Conservation (phyloP, 2,888 invertebrate genomes). For the Smittia sp. region DNA sequence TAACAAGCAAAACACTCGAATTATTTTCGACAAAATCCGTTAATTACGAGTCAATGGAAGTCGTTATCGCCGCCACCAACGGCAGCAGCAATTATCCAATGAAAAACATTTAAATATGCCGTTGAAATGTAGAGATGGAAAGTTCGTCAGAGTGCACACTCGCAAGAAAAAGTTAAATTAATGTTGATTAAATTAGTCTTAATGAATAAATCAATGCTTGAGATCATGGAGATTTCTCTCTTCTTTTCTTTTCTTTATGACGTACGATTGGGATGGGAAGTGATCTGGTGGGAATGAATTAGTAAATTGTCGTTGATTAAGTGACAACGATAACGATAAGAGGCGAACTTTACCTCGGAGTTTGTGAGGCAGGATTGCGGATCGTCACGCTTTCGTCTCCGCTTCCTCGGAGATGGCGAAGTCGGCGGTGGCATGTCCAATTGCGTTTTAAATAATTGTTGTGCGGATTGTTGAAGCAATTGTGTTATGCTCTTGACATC, state of each 20-base stretch:
- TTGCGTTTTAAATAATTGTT: constrained; percentile 16
- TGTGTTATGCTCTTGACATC: constrained; percentile 16
- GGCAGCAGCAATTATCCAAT: neutral
- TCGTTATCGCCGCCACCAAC: neutral
- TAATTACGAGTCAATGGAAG: neutral
- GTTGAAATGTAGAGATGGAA: neutral
- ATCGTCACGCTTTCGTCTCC: constrained; percentile 63
- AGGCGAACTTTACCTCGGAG: constrained; percentile 50
- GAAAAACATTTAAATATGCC: neutral
- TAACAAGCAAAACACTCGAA: too few relatives aligned
- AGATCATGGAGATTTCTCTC: neutral
- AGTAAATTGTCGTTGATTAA: constrained; percentile 19
- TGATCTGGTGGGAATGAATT: constrained; percentile 23
- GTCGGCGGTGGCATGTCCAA: constrained; percentile 57
- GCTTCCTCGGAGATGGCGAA: constrained; percentile 60
- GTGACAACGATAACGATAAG: constrained; percentile 55
- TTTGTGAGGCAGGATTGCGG: constrained; percentile 60
- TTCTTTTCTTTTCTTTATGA: neutral
- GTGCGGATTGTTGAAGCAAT: constrained; percentile 15
- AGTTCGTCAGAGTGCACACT: neutral
- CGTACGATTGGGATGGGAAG: neutral
- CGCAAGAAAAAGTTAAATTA: neutral
- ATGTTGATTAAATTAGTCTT: constrained; percentile 37
- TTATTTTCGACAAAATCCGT: neutral
- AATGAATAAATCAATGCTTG: constrained; percentile 40